Conservation (phyloP, 53 echinoderm and acorn worm genomes). For the Patiria pectinifera region DNA sequence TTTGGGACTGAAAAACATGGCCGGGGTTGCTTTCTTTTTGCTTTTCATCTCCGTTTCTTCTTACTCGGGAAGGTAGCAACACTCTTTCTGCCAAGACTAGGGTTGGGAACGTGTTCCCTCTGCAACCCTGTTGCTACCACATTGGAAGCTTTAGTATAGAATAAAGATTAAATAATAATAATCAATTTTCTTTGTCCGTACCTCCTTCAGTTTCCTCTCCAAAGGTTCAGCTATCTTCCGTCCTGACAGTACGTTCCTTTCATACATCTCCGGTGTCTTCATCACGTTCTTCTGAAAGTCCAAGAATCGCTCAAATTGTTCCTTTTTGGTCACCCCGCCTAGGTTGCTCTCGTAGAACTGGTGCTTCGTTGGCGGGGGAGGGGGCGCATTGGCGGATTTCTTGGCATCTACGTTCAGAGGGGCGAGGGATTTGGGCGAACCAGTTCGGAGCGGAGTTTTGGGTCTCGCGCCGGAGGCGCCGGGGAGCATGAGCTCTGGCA, state of each 20-base stretch:
- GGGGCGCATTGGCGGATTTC: too few species aligned
- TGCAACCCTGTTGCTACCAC: too few species aligned
- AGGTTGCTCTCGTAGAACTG: constrained; percentile 88
- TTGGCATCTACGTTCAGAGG: constrained; percentile 1
- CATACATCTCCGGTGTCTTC: constrained; percentile 79
- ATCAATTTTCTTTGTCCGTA: constrained; percentile 5
- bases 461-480: constrained; percentile 7
- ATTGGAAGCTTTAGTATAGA: not conserved
- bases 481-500: constrained; percentile 93
- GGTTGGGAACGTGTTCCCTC: too few species aligned
- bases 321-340: constrained; percentile 90
- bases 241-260: constrained; percentile 87
- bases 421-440: constrained; percentile 49
- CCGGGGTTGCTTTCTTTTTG: too few species aligned
- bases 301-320: constrained; percentile 84
- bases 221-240: constrained; percentile 89
- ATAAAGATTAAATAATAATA: not conserved
- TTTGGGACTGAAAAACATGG: too few species aligned
- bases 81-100: too few species aligned
- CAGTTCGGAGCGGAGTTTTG: constrained; percentile 34
- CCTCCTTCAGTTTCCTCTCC: constrained; percentile 81
- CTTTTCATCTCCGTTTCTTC: too few species aligned
- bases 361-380: constrained; percentile 47
- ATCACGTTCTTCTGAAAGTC: constrained; percentile 88
- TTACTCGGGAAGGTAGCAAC: too few species aligned